Conservation (phyloP, 2,113 vertebrate species). For the Microtus richardsoni region DNA sequence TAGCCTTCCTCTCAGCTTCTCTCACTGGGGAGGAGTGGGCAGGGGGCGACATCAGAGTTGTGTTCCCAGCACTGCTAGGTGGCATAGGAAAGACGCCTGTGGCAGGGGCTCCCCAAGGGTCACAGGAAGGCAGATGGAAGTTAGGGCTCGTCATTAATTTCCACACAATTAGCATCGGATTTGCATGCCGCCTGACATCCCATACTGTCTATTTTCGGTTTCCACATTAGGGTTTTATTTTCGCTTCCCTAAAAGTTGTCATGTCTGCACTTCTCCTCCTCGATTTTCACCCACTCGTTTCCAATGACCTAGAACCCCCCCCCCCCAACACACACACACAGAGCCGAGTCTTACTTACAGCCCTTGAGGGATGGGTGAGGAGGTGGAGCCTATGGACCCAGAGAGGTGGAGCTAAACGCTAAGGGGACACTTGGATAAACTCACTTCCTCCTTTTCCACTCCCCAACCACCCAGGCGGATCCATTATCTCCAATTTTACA, state of each 20-base stretch:
- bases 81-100: background rate
- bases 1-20: conserved; percentile 45
- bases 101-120: background rate
- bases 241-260: conserved; percentile 59
- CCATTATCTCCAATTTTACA: background rate
- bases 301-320: conserved; percentile 62
- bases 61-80: too few relatives aligned
- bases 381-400: background rate
- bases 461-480: background rate
- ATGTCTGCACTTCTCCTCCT: conserved; percentile 28
- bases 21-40: background rate
- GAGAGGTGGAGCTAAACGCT: background rate
- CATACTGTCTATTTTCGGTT: conserved; percentile 48
- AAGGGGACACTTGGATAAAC: background rate
- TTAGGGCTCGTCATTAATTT: conserved; percentile 37
- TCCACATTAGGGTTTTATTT: conserved; percentile 64
- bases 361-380: background rate
- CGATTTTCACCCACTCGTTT: conserved; percentile 12
- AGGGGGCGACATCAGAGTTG: background rate
- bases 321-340: too few relatives aligned
- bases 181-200: conserved; percentile 28
- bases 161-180: conserved; percentile 47
- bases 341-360: background rate
- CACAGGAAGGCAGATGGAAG: background rate
- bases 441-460: background rate